Percentiles rank a stretch among this genome's conserved stretches.
Conservation (phyloP, 2,113 vertebrate genomes). For the Guaruba guarouba region DNA sequence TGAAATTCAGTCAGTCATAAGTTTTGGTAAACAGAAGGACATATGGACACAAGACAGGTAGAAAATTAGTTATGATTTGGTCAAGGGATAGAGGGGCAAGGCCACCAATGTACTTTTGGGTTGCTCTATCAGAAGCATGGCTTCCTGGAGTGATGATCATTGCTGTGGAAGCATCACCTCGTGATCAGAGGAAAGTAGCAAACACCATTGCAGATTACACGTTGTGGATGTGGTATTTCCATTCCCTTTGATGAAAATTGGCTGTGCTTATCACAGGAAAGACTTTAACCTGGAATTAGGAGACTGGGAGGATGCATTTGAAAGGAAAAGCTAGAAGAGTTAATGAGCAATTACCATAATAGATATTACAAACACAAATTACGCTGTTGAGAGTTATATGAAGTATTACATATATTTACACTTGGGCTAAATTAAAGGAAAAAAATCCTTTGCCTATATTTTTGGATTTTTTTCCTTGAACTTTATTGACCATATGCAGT, state of each 20-base stretch:
- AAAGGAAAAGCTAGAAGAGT: not conserved
- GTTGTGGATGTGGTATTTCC: not conserved
- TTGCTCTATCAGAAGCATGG: not conserved
- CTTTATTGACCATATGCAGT: not conserved
- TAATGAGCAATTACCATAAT: not conserved
- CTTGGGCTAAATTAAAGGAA: not conserved
- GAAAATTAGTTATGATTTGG: not conserved
- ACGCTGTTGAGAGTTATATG: not conserved
- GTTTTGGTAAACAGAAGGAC: not conserved
- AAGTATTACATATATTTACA: not conserved
- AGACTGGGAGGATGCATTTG: not conserved
- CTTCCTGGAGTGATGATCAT: not conserved
- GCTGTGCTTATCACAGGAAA: conserved; percentile 1
- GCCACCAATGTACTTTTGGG: not conserved
- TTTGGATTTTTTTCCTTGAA: not conserved
- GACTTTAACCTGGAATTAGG: conserved; percentile 1
- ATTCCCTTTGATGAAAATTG: conserved; percentile 16
- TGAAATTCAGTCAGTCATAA: not conserved
- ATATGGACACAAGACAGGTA: not conserved
- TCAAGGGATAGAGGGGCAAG: not conserved
- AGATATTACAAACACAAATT: not conserved
- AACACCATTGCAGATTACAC: not conserved
- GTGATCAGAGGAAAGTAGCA: not conserved
- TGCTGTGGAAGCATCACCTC: not conserved
- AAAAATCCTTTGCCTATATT: not conserved